phyloP scores from a whole-genome alignment of 2,113 vertebrate species.

The Pogonocichla stellata region DNA sequence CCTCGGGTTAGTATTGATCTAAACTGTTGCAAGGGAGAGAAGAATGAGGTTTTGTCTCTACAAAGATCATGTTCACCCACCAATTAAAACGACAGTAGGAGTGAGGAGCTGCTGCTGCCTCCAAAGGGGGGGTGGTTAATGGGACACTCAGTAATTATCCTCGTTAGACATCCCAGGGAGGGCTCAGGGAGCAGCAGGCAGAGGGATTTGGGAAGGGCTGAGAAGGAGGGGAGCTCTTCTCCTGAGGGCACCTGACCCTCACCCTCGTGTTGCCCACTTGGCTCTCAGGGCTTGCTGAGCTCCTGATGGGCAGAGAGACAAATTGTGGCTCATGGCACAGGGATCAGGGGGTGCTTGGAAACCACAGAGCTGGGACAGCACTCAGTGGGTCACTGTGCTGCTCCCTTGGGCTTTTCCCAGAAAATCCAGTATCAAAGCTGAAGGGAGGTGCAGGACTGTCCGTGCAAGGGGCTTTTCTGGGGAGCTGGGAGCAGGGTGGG shows the following conservation, averaged over 20 bases:
- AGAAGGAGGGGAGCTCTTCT: not conserved
- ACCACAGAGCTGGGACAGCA: accelerated
- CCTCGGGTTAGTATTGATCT: slow-evolving; percentile 55
- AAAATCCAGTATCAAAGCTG: accelerated
- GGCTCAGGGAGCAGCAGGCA: not conserved
- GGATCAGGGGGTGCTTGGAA: accelerated
- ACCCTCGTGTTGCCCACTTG: accelerated
- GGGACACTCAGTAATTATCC: not conserved
- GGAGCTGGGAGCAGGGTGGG: not conserved
- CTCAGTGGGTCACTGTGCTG: accelerated
- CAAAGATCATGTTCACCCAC: slow-evolving; percentile 37
- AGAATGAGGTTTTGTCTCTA: slow-evolving; percentile 47
- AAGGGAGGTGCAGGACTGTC: accelerated
- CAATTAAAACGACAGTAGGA: slow-evolving; percentile 43
- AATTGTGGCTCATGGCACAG: accelerated
- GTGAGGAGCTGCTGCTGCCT: not conserved
- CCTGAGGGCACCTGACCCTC: not conserved
- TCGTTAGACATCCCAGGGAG: accelerated
- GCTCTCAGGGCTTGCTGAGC: not conserved
- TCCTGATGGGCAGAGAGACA: accelerated
- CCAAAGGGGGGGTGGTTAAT: not conserved
- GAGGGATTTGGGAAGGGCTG: not conserved
- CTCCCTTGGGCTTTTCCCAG: accelerated
- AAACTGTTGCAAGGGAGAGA: slow-evolving; percentile 42
- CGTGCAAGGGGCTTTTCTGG: not conserved